Percentiles rank a stretch among this genome's conserved stretches.
These are phyloP conservation scores for Cheirogaleus medius DNA, from an alignment of 2,113 vertebrate species.

Conservation along the genomic window DNA sequence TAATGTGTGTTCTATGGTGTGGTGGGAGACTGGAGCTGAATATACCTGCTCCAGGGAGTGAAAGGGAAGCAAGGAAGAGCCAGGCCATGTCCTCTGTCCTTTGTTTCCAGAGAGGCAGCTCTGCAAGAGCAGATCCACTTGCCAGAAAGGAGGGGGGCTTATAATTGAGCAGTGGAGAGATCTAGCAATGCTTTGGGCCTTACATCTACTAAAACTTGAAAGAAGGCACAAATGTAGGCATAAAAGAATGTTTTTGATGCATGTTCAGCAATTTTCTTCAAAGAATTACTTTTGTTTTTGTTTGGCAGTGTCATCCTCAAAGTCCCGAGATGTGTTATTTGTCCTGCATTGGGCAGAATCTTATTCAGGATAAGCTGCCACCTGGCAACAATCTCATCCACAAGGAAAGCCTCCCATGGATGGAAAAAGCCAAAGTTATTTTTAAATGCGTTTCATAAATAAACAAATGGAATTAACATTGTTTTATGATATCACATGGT, in stretches of 20 bases:
- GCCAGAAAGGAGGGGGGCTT: background rate
- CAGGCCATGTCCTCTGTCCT: background rate
- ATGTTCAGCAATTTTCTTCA: constrained; percentile 19
- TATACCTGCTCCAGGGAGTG: background rate
- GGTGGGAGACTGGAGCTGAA: background rate
- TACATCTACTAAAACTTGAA: background rate
- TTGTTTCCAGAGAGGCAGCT: background rate
- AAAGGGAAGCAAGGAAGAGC: background rate
- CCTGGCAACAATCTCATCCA: background rate
- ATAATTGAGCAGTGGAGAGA: background rate
- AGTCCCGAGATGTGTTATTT: background rate
- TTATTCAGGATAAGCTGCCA: background rate
- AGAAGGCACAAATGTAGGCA: background rate
- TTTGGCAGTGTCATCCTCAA: background rate
- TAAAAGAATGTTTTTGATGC: background rate
- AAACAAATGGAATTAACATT: background rate
- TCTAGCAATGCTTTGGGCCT: background rate
- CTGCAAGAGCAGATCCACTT: background rate
- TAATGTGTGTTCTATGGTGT: background rate
- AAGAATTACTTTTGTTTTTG: background rate
- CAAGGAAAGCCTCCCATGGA: background rate
- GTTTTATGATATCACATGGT: background rate
- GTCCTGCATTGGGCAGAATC: background rate
- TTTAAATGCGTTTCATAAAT: background rate
- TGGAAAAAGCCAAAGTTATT: background rate